phyloP scores from a whole-genome alignment of 2,113 vertebrate species.

The Neoarius graeffei region DNA sequence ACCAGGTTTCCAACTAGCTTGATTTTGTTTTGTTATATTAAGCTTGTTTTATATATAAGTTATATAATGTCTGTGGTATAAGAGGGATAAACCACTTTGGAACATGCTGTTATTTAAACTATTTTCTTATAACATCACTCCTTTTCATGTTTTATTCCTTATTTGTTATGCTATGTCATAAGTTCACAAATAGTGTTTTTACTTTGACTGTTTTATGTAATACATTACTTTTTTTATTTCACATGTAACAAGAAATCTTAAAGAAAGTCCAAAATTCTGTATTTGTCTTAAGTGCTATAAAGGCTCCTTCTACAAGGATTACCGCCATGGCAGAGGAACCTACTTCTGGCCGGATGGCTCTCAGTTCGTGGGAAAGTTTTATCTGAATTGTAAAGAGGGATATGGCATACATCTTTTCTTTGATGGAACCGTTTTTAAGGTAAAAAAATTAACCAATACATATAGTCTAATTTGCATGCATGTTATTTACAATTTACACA shows the following conservation, averaged over 20 bases:
- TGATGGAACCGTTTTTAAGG: slow-evolving; percentile 77
- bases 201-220: background rate
- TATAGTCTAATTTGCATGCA: background rate
- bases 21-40: no score
- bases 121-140: background rate
- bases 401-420: slow-evolving; percentile 75
- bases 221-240: background rate
- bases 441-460: slow-evolving; percentile 49
- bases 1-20: no score
- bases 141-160: background rate
- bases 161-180: no score
- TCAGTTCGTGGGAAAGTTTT: slow-evolving; percentile 81
- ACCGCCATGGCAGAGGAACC: slow-evolving; percentile 75
- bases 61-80: background rate
- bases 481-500: background rate
- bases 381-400: slow-evolving; percentile 83
- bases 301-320: slow-evolving; percentile 82
- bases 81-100: background rate
- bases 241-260: background rate
- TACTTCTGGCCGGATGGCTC: slow-evolving; percentile 79
- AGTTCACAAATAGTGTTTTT: background rate
- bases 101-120: background rate
- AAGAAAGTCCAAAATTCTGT: background rate
- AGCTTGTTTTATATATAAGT: no score
- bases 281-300: slow-evolving; percentile 71